phyloP scores from a whole-genome alignment of 1,140 invertebrate species.

The Apis laboriosa region DNA sequence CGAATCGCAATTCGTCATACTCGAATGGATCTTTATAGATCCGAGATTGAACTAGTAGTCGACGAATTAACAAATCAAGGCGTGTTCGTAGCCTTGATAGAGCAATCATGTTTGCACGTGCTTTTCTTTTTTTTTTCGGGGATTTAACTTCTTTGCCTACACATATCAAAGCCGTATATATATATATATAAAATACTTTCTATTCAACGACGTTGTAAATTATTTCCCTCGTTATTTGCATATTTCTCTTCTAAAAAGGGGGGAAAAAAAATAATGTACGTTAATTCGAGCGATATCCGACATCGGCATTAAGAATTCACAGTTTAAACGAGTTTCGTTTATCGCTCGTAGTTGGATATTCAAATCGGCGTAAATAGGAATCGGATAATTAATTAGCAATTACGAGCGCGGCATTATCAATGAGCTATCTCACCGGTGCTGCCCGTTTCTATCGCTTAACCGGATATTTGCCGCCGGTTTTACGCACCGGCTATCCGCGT shows the following conservation, averaged over 20 bases:
- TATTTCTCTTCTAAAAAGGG: too few species aligned
- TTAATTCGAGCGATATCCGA: background rate
- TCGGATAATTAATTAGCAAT: conserved; percentile 53
- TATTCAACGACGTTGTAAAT: too few species aligned
- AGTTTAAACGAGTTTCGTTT: background rate
- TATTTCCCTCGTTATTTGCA: too few species aligned
- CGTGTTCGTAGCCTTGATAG: background rate
- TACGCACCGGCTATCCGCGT: conserved; percentile 27
- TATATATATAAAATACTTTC: too few species aligned
- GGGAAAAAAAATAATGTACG: too few species aligned
- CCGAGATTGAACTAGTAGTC: background rate
- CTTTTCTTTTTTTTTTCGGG: background rate
- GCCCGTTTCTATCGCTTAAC: conserved; percentile 1
- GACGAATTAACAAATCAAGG: background rate
- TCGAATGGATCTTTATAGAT: background rate
- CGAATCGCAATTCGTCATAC: background rate
- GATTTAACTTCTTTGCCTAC: background rate
- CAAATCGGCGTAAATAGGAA: conserved; percentile 6
- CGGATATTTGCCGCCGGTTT: conserved; percentile 38
- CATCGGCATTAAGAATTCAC: background rate
- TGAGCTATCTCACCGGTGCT: background rate
- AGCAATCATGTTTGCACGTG: background rate
- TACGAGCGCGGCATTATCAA: background rate
- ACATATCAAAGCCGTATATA: too few species aligned
- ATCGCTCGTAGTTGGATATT: background rate